Base-by-base conservation (phyloP, 2,797 vertebrate species). In the Cottoperca gobio region DNA sequence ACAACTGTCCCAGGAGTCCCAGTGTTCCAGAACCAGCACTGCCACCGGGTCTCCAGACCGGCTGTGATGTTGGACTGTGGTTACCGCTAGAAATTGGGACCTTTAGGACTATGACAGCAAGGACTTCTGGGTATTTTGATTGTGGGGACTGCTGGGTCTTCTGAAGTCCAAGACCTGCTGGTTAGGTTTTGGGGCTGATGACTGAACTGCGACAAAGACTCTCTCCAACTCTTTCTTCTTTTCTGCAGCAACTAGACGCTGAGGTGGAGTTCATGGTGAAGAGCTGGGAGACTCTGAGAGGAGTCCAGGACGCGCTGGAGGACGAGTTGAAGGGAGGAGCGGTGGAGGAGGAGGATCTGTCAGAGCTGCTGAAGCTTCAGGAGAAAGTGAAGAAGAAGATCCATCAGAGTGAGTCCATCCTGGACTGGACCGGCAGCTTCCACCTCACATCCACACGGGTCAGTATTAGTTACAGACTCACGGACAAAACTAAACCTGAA, bases 211-310 rank as follows among this genome's bases (percentile, higher is more conserved):
- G 23, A 50, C 17, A 6, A 9, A 8, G 7, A 26, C 26, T 26
- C 26, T 5, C n/a, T n/a, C n/a, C n/a, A n/a, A n/a, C n/a, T n/a
- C n/a, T n/a, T 33, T 33, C 31, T 33, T 33, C 2, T 23, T 43
- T 13, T 57, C 61, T 70, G 5, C 83, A 99, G 97, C 93, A 95
- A 91, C 86, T 97, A 46, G 94, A 93, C 14, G 89, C 94, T 71
- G 96, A 99, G 70, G 93, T 96, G 66, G 95, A 96, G 61, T 89
- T 94, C 43, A 53, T 95, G 59, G 58, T 93, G 76, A 96, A 92
- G 87, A 91, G 92, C 59, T 92, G 95, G 59, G 95, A 96, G 82
- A 86, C 63, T 12, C 72, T 91, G 66, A 95, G 94, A 87, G 93
- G 88, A 64, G 88, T 90, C 68, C 90, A 92, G 10, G 24, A 87